Conservation (phyloP, 2,797 vertebrate species). For the Acropternis orthonyx region DNA sequence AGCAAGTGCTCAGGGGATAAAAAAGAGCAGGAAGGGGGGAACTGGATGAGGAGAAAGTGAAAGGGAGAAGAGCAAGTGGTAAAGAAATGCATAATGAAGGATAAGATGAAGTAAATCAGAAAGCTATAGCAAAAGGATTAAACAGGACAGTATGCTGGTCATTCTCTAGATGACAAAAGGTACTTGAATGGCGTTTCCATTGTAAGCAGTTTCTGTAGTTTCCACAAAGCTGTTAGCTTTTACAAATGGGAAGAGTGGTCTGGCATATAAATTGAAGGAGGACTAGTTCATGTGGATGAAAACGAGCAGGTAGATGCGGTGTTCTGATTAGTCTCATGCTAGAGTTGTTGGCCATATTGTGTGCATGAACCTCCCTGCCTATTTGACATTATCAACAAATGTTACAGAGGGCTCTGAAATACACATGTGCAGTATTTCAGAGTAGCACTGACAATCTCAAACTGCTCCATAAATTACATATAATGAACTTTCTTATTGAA, state of each 20-base stretch:
- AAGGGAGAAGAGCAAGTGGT: neutral
- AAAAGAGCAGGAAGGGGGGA: neutral
- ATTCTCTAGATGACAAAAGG: neutral
- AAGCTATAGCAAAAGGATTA: neutral
- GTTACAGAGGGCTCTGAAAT: neutral
- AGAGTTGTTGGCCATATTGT: neutral
- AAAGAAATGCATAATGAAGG: neutral
- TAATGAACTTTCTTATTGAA: slow-evolving; percentile 49
- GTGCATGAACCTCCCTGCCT: neutral
- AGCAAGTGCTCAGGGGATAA: neutral
- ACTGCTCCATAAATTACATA: slow-evolving; percentile 9
- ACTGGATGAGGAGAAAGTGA: neutral
- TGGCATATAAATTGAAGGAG: neutral
- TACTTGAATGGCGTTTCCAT: neutral
- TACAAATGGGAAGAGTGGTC: neutral
- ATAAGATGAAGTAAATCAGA: neutral
- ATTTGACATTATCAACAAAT: neutral
- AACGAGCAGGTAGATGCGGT: neutral
- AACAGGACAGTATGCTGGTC: neutral
- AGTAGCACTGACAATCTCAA: neutral
- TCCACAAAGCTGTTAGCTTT: neutral
- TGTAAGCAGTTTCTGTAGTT: neutral
- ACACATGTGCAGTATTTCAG: neutral
- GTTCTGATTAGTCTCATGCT: neutral
- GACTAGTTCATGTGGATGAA: neutral